Percentiles rank a stretch among this genome's conserved stretches.
These are phyloP conservation scores for Malthinus flaveolus DNA, from an alignment of 2,888 invertebrate genomes.

Conservation along the genomic window DNA sequence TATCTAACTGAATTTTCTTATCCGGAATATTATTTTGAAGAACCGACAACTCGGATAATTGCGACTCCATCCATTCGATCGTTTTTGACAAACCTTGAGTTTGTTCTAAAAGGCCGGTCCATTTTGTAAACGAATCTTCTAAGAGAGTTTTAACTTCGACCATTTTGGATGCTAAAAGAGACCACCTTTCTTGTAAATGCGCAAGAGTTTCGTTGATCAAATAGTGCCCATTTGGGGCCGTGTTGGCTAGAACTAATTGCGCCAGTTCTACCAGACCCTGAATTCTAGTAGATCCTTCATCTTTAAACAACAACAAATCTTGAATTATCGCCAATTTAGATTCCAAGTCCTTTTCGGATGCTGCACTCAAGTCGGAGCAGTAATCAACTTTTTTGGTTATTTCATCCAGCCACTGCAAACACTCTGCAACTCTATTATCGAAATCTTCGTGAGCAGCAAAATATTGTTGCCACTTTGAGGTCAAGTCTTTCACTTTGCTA, in stretches of 20 bases:
- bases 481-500: conserved; percentile 88
- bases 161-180: conserved; percentile 82
- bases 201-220: conserved; percentile 82
- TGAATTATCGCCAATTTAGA: conserved; percentile 82
- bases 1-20: conserved; percentile 83
- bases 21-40: conserved; percentile 83
- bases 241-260: conserved; percentile 88
- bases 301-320: conserved; percentile 87
- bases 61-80: conserved; percentile 75
- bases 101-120: conserved; percentile 89
- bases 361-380: conserved; percentile 80
- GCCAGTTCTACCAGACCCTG: conserved; percentile 89
- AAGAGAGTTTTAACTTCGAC: conserved; percentile 85
- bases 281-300: conserved; percentile 88
- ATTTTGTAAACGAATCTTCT: conserved; percentile 88
- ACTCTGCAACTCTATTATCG: conserved; percentile 77
- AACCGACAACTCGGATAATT: conserved; percentile 72
- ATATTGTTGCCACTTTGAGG: conserved; percentile 90
- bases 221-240: conserved; percentile 85
- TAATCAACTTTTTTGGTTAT: conserved; percentile 83
- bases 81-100: conserved; percentile 83
- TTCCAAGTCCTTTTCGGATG: conserved; percentile 84
- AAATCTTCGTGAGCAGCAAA: conserved; percentile 87
- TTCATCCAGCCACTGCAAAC: conserved; percentile 81
- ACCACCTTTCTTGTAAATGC: conserved; percentile 89